phyloP scores from a whole-genome alignment of 2,888 invertebrate species.

The Pardosa pseudoannulata region DNA sequence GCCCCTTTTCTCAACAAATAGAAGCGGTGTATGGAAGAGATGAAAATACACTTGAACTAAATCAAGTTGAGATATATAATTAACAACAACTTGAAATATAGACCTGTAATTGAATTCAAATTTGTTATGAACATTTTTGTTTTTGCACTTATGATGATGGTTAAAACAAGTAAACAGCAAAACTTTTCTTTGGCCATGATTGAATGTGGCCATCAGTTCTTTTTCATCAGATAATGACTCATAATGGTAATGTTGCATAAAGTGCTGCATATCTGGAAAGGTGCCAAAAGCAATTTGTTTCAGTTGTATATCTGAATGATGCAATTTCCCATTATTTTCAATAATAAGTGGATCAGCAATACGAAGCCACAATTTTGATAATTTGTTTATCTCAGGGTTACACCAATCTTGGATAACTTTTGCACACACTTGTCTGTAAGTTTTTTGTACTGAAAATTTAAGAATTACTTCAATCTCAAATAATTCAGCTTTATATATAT shows the following conservation, averaged over 20 bases:
- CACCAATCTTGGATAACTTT: slow-evolving; percentile 46
- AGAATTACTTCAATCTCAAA: slow-evolving; percentile 41
- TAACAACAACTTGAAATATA: slow-evolving; percentile 30
- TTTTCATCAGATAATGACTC: slow-evolving; percentile 19
- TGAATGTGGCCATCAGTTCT: slow-evolving; percentile 59
- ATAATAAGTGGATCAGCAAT: slow-evolving; percentile 2
- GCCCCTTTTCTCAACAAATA: slow-evolving; percentile 35
- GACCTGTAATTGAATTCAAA: slow-evolving; percentile 46
- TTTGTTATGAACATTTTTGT: slow-evolving; percentile 25
- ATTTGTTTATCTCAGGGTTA: slow-evolving; percentile 23
- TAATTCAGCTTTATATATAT: slow-evolving; percentile 33
- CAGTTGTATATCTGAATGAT: slow-evolving; percentile 49
- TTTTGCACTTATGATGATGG: slow-evolving; percentile 19
- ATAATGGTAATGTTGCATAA: slow-evolving; percentile 72
- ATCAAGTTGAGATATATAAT: slow-evolving; percentile 26
- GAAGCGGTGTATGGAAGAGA: slow-evolving; percentile 28
- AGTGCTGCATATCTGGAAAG: slow-evolving; percentile 62
- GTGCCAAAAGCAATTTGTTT: slow-evolving; percentile 71
- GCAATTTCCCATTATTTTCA: slow-evolving; percentile 34
- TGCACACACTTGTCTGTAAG: slow-evolving; percentile 22
- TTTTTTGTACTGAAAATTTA: background rate
- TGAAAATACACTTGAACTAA: slow-evolving; percentile 39
- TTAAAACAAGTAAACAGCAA: slow-evolving; percentile 35
- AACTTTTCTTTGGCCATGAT: slow-evolving; percentile 41
- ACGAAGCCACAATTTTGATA: slow-evolving; percentile 35